A percentile compares a stretch with the other conserved stretches of the same genome.
Conservation (phyloP, 2,888 invertebrate species). For the Trichopoda pennipes region DNA sequence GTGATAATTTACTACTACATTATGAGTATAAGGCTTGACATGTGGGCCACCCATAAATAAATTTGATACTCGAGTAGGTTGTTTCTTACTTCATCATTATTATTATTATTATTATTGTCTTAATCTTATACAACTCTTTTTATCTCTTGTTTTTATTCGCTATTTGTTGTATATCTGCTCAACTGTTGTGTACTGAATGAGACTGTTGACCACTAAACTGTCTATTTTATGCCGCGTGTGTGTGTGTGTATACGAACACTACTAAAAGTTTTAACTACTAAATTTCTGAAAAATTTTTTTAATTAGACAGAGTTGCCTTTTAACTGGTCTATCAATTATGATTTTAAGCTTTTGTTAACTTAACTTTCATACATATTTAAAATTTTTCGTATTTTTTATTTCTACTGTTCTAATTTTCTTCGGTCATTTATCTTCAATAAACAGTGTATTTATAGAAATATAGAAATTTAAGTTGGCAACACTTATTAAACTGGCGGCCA, state of each 20-base stretch:
- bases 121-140: constrained; percentile 21
- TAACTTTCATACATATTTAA: constrained; percentile 62
- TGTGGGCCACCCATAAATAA: constrained; percentile 80
- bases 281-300: background rate
- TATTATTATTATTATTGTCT: too few relatives aligned
- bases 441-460: too few relatives aligned
- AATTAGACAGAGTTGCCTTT: constrained; percentile 23
- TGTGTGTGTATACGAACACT: background rate
- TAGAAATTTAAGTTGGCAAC: too few relatives aligned
- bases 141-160: too few relatives aligned
- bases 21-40: constrained; percentile 77
- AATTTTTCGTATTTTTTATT: constrained; percentile 11
- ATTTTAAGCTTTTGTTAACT: constrained; percentile 53
- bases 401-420: background rate
- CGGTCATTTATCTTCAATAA: too few relatives aligned
- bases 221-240: background rate
- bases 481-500: too few relatives aligned
- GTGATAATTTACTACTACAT: constrained; percentile 81
- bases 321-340: constrained; percentile 23
- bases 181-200: background rate
- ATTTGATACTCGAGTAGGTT: constrained; percentile 64
- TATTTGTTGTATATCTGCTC: background rate
- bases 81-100: constrained; percentile 54
- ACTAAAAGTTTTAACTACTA: background rate
- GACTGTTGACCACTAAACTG: background rate